Percentiles rank a stretch among this genome's conserved stretches.
phyloP scores from a whole-genome alignment of 2,888 invertebrate species.

The Buathra laborator region DNA sequence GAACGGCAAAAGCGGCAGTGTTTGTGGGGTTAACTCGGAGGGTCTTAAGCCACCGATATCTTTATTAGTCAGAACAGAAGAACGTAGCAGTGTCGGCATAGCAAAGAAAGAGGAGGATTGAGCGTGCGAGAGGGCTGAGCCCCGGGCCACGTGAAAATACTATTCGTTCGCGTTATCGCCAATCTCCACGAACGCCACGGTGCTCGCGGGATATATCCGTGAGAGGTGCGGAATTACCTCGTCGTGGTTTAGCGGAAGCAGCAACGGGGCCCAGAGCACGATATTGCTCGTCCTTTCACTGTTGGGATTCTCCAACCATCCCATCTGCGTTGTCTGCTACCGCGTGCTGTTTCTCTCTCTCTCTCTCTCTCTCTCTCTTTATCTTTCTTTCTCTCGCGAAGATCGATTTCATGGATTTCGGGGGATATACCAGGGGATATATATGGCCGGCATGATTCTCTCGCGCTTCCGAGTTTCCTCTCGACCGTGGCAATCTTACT shows the following conservation, averaged over 20 bases:
- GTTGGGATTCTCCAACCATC: slow-evolving; percentile 23
- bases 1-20: background rate
- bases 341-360: slow-evolving; percentile 10
- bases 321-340: slow-evolving; percentile 28
- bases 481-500: slow-evolving; percentile 56
- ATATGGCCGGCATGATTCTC: slow-evolving; percentile 25
- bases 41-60: slow-evolving; percentile 53
- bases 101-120: background rate
- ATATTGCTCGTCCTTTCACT: slow-evolving; percentile 54
- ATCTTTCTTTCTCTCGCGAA: slow-evolving; percentile 40
- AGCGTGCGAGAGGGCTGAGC: slow-evolving; percentile 38
- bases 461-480: slow-evolving; percentile 47
- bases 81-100: background rate
- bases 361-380: slow-evolving; percentile 27
- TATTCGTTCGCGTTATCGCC: slow-evolving; percentile 65
- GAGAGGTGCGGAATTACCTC: slow-evolving; percentile 59
- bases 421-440: slow-evolving; percentile 47
- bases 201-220: slow-evolving; percentile 34
- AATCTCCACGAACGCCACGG: slow-evolving; percentile 57
- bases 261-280: slow-evolving; percentile 44
- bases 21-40: slow-evolving; percentile 27
- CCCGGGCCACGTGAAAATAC: slow-evolving; percentile 56
- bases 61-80: slow-evolving; percentile 51
- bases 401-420: slow-evolving; percentile 67
- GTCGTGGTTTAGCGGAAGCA: slow-evolving; percentile 56